phyloP scores from a whole-genome alignment of 2,113 vertebrate genomes.

The Pampusana beccarii region DNA sequence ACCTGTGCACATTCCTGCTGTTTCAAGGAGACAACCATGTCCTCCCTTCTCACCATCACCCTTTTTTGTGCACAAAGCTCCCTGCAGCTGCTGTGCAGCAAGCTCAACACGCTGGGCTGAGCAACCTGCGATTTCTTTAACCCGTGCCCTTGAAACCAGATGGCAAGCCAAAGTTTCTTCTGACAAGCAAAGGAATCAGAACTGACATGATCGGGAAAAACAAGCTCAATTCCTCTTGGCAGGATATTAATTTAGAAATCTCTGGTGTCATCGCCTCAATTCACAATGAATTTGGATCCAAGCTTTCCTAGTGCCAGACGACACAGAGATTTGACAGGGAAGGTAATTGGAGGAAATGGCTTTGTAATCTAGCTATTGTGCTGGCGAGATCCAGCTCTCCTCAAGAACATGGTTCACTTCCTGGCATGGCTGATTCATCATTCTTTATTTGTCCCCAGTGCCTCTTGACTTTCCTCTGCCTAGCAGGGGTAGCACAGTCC shows the following conservation, averaged over 20 bases:
- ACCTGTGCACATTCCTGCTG: not conserved
- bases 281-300: conserved; percentile 39
- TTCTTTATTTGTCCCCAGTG: not conserved
- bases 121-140: not conserved
- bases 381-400: conserved; percentile 37
- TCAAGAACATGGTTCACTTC: not conserved
- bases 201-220: not conserved
- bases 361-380: conserved; percentile 58
- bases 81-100: not conserved
- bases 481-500: not conserved
- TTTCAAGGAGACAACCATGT: not conserved
- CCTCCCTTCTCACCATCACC: not conserved
- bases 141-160: not conserved
- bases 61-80: not conserved
- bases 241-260: conserved; percentile 52
- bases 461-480: not conserved
- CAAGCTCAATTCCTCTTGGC: conserved; percentile 49
- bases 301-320: not conserved
- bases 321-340: conserved; percentile 31
- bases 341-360: conserved; percentile 64
- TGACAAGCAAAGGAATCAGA: conserved; percentile 43
- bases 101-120: not conserved
- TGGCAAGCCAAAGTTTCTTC: not conserved
- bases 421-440: not conserved
- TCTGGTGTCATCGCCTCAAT: conserved; percentile 7